These are phyloP conservation scores for Porphyrio hochstetteri DNA, from an alignment of 2,113 vertebrate species.

Conservation along the genomic window DNA sequence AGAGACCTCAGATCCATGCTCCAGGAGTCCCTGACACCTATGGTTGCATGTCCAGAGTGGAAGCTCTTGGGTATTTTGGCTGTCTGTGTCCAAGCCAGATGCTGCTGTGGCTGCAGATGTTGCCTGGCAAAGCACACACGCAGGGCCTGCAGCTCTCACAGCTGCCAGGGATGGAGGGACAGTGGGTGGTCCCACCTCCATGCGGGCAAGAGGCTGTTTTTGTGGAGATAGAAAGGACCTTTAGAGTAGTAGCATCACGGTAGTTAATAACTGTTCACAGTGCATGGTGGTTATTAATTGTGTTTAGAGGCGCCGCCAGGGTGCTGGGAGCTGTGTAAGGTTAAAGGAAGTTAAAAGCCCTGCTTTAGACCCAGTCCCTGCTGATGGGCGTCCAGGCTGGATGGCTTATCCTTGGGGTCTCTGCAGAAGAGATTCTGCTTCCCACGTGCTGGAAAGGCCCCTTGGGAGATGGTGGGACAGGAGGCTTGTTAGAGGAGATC, in stretches of 20 bases:
- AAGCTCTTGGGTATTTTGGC: background rate
- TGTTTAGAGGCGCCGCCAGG: background rate
- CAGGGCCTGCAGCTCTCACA: background rate
- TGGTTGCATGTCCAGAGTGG: background rate
- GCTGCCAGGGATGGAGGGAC: background rate
- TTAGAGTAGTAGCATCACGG: slow-evolving; percentile 3
- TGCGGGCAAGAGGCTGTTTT: background rate
- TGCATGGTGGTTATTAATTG: slow-evolving; percentile 7
- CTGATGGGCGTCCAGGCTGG: background rate
- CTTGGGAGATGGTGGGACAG: background rate
- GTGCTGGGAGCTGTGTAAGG: slow-evolving; percentile 14
- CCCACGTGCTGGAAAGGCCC: background rate
- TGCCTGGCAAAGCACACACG: background rate
- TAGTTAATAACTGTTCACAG: background rate
- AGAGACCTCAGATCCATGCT: fast-evolving
- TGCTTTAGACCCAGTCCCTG: background rate
- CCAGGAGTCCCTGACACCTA: background rate
- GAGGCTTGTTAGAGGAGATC: background rate
- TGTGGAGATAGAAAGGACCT: background rate
- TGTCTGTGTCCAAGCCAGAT: background rate
- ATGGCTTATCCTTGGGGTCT: background rate
- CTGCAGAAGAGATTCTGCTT: background rate
- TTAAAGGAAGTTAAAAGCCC: background rate
- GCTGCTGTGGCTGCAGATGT: background rate
- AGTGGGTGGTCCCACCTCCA: background rate